Conservation (phyloP, 2,797 vertebrate species). For the Erithacus rubecula region DNA sequence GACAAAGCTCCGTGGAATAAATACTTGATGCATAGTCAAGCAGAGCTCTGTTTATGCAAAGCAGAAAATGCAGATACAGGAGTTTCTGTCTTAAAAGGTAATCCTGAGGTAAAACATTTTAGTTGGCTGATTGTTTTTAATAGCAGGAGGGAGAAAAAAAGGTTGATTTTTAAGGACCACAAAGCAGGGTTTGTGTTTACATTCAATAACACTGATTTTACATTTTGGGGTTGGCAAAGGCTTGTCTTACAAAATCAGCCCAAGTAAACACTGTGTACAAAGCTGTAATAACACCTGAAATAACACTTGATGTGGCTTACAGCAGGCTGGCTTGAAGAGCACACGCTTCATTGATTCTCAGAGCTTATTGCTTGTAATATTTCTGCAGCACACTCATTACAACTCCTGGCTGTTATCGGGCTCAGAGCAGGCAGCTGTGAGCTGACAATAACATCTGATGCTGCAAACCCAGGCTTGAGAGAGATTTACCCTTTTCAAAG, state of each 20-base stretch:
- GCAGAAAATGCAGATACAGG: not conserved
- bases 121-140: not conserved
- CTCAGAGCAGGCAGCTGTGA: not conserved
- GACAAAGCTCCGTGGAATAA: not conserved
- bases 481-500: not conserved
- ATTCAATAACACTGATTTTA: not conserved
- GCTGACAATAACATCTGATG: not conserved
- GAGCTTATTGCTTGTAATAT: not conserved
- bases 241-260: not conserved
- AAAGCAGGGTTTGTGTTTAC: not conserved
- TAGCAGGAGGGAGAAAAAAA: not conserved
- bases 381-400: not conserved
- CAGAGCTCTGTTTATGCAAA: not conserved
- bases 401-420: not conserved
- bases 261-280: not conserved
- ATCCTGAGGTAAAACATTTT: not conserved
- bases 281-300: slow-evolving; percentile 19
- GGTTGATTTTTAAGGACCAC: not conserved
- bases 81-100: not conserved
- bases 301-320: not conserved
- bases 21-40: not conserved
- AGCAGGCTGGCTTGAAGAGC: not conserved
- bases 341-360: not conserved
- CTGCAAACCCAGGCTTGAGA: not conserved
- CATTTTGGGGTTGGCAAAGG: not conserved